Evolutionary conservation across 2,797 vertebrate species (phyloP).

Genomic region (Iguana delicatissima): DNA sequence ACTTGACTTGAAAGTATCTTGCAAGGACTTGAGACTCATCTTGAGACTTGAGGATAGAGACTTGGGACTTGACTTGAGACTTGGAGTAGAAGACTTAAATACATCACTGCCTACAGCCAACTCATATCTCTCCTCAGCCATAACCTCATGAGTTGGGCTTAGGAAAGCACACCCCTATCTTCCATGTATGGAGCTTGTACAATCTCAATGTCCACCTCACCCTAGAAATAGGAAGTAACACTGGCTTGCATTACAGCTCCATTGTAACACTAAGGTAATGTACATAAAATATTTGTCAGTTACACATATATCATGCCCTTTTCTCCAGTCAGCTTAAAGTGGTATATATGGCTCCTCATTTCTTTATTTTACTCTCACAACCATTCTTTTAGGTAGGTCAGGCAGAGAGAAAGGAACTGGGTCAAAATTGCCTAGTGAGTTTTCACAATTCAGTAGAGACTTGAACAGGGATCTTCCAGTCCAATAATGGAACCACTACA

Average conservation of each 20-base stretch:
- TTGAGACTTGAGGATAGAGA: no score
- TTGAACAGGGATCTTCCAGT: not conserved
- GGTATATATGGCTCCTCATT: no score
- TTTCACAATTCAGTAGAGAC: not conserved
- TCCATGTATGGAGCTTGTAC: not conserved
- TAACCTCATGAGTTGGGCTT: not conserved
- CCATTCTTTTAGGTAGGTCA: not conserved
- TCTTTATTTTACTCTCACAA: no score
- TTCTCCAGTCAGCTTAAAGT: no score
- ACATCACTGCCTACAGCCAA: not conserved
- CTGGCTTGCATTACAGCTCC: not conserved
- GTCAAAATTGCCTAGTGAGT: not conserved
- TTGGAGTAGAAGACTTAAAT: no score
- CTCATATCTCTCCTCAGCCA: not conserved
- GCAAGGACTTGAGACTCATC: no score
- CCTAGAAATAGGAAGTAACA: not conserved
- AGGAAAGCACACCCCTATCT: not conserved
- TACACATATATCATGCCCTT: no score
- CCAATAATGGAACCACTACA: not conserved
- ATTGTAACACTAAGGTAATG: not conserved
- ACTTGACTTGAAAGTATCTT: no score
- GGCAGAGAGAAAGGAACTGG: not conserved
- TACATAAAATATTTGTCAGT: no score
- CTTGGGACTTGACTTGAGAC: no score
- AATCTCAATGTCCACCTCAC: not conserved